Evolutionary conservation across 2,888 invertebrate genomes (phyloP).

Genomic region (Acholoe squamosa): DNA sequence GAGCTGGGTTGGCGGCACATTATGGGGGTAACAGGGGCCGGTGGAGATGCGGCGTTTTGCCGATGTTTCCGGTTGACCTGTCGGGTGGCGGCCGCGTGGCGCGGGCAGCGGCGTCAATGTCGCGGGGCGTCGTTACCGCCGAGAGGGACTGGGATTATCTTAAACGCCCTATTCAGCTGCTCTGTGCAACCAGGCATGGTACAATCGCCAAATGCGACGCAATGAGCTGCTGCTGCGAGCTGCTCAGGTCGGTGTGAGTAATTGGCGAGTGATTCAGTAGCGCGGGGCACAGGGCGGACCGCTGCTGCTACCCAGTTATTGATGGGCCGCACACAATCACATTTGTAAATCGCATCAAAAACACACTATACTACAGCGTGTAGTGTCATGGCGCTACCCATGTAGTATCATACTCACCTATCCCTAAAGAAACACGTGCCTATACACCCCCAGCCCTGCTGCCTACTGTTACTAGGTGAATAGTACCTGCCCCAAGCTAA

Average conservation of each 20-base stretch:
- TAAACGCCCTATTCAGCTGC: slow-evolving; percentile 53
- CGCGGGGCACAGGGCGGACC: not conserved
- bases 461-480: no score
- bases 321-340: slow-evolving; percentile 39
- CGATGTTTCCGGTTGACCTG: slow-evolving; percentile 16
- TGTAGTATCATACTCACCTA: no score
- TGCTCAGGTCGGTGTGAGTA: slow-evolving; percentile 51
- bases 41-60: slow-evolving; percentile 6
- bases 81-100: not conserved
- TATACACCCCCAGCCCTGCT: no score
- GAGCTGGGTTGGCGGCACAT: not conserved
- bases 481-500: no score
- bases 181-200: slow-evolving; percentile 3
- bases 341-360: slow-evolving; percentile 37
- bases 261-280: slow-evolving; percentile 59
- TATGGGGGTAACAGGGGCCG: not conserved
- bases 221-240: slow-evolving; percentile 52
- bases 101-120: not conserved
- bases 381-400: no score
- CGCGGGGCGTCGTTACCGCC: not conserved
- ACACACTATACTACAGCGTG: not conserved
- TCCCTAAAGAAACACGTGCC: no score
- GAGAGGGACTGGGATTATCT: slow-evolving; percentile 32
- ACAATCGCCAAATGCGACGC: slow-evolving; percentile 43
- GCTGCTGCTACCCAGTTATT: not conserved